These are phyloP conservation scores for Eupithecia inturbata DNA, from an alignment of 2,888 invertebrate genomes.

Conservation along the genomic window DNA sequence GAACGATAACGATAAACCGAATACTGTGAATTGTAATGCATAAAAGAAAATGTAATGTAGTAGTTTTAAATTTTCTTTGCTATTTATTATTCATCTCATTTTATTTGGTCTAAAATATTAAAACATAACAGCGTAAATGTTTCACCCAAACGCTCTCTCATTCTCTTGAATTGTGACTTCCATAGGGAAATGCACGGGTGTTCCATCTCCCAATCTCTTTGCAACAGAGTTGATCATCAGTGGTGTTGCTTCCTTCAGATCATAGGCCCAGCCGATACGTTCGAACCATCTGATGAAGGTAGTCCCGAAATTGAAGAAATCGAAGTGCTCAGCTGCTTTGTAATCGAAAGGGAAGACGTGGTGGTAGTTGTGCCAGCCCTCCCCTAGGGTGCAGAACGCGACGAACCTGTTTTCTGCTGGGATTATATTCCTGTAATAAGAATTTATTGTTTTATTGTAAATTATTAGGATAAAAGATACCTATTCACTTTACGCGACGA, in stretches of 20 bases:
- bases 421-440: slow-evolving; percentile 80
- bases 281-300: slow-evolving; percentile 69
- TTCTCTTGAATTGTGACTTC: slow-evolving; percentile 33
- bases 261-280: slow-evolving; percentile 76
- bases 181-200: slow-evolving; percentile 69
- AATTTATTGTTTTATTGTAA: not conserved
- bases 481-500: no score
- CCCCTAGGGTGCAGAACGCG: slow-evolving; percentile 84
- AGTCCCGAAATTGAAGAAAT: slow-evolving; percentile 72
- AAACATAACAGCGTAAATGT: not conserved
- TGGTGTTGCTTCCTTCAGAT: slow-evolving; percentile 71
- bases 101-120: not conserved
- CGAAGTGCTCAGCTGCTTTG: slow-evolving; percentile 83
- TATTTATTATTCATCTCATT: not conserved
- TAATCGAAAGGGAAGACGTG: slow-evolving; percentile 89
- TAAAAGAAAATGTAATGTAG: not conserved
- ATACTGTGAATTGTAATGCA: not conserved
- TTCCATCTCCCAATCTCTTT: slow-evolving; percentile 74
- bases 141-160: slow-evolving; percentile 48
- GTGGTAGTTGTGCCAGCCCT: slow-evolving; percentile 92
- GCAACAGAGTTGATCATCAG: slow-evolving; percentile 75
- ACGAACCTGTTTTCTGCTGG: slow-evolving; percentile 87
- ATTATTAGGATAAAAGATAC: no score
- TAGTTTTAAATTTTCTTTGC: not conserved
- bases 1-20: not conserved